A percentile compares a stretch with the other conserved stretches of the same genome.
These are phyloP conservation scores for Capromys pilorides DNA, from an alignment of 2,797 vertebrate genomes.

Conservation along the genomic window DNA sequence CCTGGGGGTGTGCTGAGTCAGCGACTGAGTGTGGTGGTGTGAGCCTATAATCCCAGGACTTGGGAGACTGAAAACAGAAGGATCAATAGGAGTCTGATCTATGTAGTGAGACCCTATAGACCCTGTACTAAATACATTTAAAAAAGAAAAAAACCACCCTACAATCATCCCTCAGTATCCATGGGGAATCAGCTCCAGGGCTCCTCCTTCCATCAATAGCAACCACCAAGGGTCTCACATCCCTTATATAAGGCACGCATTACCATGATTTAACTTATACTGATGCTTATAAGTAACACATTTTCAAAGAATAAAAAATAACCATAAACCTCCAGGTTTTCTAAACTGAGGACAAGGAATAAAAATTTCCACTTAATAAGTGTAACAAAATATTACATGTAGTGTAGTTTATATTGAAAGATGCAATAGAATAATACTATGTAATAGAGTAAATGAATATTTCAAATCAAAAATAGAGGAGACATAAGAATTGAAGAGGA, in stretches of 20 bases:
- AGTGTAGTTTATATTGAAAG: not conserved
- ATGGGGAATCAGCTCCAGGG: not conserved
- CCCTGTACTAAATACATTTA: too few relatives aligned
- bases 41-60: too few relatives aligned
- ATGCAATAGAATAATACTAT: not conserved
- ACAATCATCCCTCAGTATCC: not conserved
- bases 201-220: not conserved
- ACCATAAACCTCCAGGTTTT: not conserved
- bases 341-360: not conserved
- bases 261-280: not conserved
- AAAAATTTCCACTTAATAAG: conserved; percentile 25
- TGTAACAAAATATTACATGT: not conserved
- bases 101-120: too few relatives aligned
- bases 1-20: too few relatives aligned
- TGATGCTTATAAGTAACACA: conserved; percentile 33
- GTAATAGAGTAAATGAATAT: not conserved
- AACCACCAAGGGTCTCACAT: not conserved
- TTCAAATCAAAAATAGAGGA: not conserved
- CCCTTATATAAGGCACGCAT: not conserved
- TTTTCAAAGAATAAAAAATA: conserved; percentile 54
- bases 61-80: too few relatives aligned
- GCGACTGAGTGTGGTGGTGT: too few relatives aligned
- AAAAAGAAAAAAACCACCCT: too few relatives aligned
- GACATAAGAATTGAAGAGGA: not conserved
- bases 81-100: too few relatives aligned